These are phyloP conservation scores for Protobothrops mucrosquamatus DNA, from an alignment of 2,113 vertebrate species.

Conservation along the genomic window DNA sequence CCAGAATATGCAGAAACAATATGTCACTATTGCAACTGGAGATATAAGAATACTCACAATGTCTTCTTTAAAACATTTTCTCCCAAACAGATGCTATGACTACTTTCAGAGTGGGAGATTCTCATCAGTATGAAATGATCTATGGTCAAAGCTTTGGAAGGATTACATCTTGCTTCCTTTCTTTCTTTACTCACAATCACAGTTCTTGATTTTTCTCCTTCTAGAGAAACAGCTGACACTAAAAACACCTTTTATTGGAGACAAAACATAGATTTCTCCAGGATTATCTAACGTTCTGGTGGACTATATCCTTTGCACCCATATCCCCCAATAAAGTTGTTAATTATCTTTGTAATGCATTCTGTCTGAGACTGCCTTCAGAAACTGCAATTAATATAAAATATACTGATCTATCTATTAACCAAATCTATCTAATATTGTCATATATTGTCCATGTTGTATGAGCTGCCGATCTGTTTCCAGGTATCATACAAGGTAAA, in stretches of 20 bases:
- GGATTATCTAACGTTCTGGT: neutral
- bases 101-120: neutral
- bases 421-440: neutral
- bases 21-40: neutral
- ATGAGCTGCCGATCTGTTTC: neutral
- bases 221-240: neutral
- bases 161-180: neutral
- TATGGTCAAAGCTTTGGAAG: neutral
- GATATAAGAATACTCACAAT: neutral
- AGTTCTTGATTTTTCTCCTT: neutral
- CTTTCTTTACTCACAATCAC: neutral
- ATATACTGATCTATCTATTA: neutral
- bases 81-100: neutral
- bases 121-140: neutral
- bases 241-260: neutral
- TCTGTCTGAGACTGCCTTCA: neutral
- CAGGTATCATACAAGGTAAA: neutral
- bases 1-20: neutral
- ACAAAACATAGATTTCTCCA: neutral
- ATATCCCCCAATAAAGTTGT: neutral
- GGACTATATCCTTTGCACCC: neutral
- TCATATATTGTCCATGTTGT: neutral
- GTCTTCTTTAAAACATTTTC: neutral
- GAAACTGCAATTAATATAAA: neutral
- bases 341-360: neutral